Evolutionary conservation across 2,888 invertebrate genomes (phyloP).

Genomic region (Ectemnius cavifrons): DNA sequence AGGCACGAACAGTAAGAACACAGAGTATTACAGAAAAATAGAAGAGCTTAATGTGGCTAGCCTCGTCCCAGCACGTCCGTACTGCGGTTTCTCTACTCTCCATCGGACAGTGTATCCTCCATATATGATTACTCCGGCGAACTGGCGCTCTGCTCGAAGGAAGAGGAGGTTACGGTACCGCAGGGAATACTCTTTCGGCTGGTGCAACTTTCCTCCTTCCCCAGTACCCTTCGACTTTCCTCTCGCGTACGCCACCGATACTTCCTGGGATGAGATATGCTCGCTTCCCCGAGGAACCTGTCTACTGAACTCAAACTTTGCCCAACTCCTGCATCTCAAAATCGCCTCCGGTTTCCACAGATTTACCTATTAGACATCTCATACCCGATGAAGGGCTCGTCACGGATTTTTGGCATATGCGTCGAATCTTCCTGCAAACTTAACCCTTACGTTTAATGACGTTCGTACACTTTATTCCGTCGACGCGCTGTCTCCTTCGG

Average conservation of each 20-base stretch:
- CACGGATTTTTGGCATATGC: no score
- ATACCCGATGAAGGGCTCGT: no score
- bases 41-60: background rate
- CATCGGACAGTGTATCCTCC: slow-evolving; percentile 21
- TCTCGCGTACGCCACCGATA: slow-evolving; percentile 31
- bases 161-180: slow-evolving; percentile 38
- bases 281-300: slow-evolving; percentile 29
- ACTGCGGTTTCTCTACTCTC: slow-evolving; percentile 1
- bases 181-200: slow-evolving; percentile 52
- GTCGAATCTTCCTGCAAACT: no score
- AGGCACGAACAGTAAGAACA: no score
- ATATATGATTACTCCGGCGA: slow-evolving; percentile 45
- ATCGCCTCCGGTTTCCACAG: background rate
- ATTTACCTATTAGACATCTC: no score
- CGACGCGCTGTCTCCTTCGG: no score
- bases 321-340: slow-evolving; percentile 16
- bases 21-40: background rate
- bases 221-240: slow-evolving; percentile 24
- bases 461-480: no score
- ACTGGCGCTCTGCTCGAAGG: slow-evolving; percentile 19
- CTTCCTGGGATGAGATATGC: slow-evolving; percentile 53
- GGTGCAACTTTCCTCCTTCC: slow-evolving; percentile 35
- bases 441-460: no score
- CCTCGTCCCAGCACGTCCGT: slow-evolving; percentile 20
- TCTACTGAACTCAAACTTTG: slow-evolving; percentile 19